Base-by-base conservation (phyloP, 2,888 invertebrate genomes). In the Perdita meconis region DNA sequence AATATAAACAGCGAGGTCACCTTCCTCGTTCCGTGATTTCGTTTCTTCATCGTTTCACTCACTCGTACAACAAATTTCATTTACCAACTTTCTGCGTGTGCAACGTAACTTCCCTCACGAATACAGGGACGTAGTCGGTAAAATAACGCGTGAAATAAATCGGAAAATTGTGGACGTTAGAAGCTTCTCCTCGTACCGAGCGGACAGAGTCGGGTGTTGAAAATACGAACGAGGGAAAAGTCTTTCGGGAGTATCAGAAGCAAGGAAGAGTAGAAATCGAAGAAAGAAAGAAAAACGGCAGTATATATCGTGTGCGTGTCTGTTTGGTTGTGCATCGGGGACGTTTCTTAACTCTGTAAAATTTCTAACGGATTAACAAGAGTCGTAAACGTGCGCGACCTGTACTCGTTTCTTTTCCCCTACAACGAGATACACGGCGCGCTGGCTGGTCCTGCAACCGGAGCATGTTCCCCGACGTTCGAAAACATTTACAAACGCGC, bases 261-360 rank as follows among this genome's bases (percentile, higher is more conserved):
- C 63, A 40, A 56, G 30, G 19, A n/a, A 24, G 38, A 51, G 53
- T 24, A 30, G 44, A 59, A 64, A 65, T 60, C 24, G 40, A 44
- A 59, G 60, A 57, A 38, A 47, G 2, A 47, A 65, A 57, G 30
- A 64, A 74, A 64, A 68, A 59, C 57, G 77, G 76, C 77, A 76
- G 77, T 78, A 75, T 69, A 60, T 61, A 60, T 71, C 30, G 69
- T 78, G 77, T 69, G 76, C 76, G 76, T 75, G 77, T 78, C 77
- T 44, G 76, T 77, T n/a, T 38, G 67, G 53, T 55, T 75, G 77
- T 77, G 77, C 77, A 75, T 64, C 40, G 63, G 44, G 44, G 44
- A 36, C 34, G 53, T 51, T 19, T 69, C 74, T 77, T 75, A 75
- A 36, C 40, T 47, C 19, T 57, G 63, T 77, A 75, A 57, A 77